Evolutionary conservation across 2,888 invertebrate species (phyloP).

Genomic region (Dioctria linearis): DNA sequence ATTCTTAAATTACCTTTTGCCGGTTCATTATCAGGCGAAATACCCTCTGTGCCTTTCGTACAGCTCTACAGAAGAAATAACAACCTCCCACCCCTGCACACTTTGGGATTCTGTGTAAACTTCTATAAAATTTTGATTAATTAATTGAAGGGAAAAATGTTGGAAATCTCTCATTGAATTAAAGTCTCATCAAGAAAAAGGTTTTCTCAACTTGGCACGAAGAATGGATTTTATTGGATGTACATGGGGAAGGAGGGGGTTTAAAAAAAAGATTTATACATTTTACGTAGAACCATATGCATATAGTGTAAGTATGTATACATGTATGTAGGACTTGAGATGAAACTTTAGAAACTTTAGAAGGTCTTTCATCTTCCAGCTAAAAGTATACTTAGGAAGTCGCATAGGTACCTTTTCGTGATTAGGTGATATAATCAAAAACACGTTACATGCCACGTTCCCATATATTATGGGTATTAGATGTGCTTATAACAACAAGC

Average conservation of each 20-base stretch:
- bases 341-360: not conserved
- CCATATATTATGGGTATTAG: too few relatives aligned
- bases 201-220: slow-evolving; percentile 8
- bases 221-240: not conserved
- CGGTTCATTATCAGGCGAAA: slow-evolving; percentile 26
- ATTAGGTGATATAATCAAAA: slow-evolving; percentile 20
- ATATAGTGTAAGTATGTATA: not conserved
- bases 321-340: not conserved
- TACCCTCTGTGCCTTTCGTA: not conserved
- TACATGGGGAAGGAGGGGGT: too few relatives aligned
- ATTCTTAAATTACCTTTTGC: slow-evolving; percentile 38
- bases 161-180: slow-evolving; percentile 38
- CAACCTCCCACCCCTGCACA: slow-evolving; percentile 11
- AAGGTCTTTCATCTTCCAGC: slow-evolving; percentile 2
- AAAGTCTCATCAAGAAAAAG: slow-evolving; percentile 44
- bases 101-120: not conserved
- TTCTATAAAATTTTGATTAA: slow-evolving; percentile 39
- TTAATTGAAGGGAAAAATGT: slow-evolving; percentile 33
- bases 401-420: slow-evolving; percentile 11
- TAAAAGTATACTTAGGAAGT: slow-evolving; percentile 9
- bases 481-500: too few relatives aligned
- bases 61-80: not conserved
- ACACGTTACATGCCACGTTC: slow-evolving; percentile 20
- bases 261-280: not conserved
- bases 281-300: not conserved